phyloP scores from a whole-genome alignment of 2,113 vertebrate species.

The Egretta garzetta region DNA sequence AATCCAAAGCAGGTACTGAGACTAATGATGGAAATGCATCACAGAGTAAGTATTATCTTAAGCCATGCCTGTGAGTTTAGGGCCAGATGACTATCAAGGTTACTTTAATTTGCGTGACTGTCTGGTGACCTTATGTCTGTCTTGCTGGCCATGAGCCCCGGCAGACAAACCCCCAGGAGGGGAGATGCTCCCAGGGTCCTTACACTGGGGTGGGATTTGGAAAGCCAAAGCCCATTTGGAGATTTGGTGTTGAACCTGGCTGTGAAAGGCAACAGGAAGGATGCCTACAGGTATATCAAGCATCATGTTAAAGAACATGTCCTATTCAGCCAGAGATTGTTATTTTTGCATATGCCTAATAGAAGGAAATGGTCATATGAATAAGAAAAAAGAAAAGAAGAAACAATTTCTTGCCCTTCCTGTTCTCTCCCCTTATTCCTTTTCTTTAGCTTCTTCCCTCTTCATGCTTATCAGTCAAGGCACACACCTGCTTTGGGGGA shows the following conservation, averaged over 20 bases:
- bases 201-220: background rate
- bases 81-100: background rate
- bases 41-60: background rate
- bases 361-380: background rate
- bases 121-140: background rate
- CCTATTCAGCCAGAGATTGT: background rate
- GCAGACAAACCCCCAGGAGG: rapidly evolving
- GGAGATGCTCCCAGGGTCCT: background rate
- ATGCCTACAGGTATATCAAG: background rate
- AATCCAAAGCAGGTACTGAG: background rate
- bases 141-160: background rate
- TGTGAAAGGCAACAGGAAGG: background rate
- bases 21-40: background rate
- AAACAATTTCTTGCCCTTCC: background rate
- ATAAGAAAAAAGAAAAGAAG: background rate
- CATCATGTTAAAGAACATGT: background rate
- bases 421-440: background rate
- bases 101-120: background rate
- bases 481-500: background rate
- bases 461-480: background rate
- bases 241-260: background rate
- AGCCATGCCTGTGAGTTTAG: background rate
- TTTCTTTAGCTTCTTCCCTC: background rate
- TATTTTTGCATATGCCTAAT: background rate
- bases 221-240: background rate